Conservation (phyloP, 2,888 invertebrate species). For the Anthrax anthrax region DNA sequence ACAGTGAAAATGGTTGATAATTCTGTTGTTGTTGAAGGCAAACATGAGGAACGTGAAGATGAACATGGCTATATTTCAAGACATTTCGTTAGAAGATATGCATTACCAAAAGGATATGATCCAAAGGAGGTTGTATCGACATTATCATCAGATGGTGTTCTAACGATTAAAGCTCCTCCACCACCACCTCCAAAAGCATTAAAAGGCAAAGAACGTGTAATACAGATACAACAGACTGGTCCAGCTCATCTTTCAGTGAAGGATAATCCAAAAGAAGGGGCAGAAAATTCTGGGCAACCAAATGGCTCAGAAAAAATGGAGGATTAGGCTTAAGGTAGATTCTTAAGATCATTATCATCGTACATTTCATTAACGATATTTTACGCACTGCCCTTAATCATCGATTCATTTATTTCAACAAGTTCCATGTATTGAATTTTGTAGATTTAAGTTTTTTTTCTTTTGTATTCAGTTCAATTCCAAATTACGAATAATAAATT, state of each 20-base stretch:
- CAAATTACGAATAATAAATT: too few relatives aligned
- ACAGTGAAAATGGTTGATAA: constrained; percentile 65
- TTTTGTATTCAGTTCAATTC: too few relatives aligned
- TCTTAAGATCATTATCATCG: too few relatives aligned
- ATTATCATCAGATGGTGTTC: too few relatives aligned
- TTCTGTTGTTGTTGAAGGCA: constrained; percentile 59
- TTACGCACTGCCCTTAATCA: too few relatives aligned
- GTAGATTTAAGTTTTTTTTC: too few relatives aligned
- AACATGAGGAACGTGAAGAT: constrained; percentile 60
- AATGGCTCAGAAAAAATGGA: constrained; percentile 2
- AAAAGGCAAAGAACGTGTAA: constrained; percentile 36
- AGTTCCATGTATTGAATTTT: too few relatives aligned
- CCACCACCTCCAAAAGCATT: constrained; percentile 26
- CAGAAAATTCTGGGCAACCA: not conserved
- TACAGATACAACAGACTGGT: constrained; percentile 48
- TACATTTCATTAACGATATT: too few relatives aligned
- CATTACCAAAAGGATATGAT: constrained; percentile 61
- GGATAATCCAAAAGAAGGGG: constrained; percentile 28
- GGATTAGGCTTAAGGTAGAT: not conserved
- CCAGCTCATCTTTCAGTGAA: constrained; percentile 40
- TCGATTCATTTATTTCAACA: too few relatives aligned
- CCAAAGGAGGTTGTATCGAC: constrained; percentile 56
- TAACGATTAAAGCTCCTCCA: constrained; percentile 45
- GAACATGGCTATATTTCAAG: too few relatives aligned
- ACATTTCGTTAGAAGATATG: constrained; percentile 61